A percentile compares a stretch with the other conserved stretches of the same genome.
phyloP scores from a whole-genome alignment of 2,113 vertebrate genomes.

The Ictidomys tridecemlineatus region DNA sequence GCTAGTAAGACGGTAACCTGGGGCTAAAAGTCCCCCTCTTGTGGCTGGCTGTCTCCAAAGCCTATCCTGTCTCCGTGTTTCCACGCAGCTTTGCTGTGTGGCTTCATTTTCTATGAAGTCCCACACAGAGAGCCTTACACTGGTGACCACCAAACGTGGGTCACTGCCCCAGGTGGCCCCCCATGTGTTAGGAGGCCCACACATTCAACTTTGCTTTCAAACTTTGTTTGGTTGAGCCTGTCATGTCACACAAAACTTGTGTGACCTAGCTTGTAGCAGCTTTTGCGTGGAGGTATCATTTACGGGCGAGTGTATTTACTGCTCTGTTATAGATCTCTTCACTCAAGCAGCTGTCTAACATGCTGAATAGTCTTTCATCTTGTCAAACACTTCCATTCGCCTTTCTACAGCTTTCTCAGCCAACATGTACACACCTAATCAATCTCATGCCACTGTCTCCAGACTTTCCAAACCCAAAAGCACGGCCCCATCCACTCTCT shows the following conservation, averaged over 20 bases:
- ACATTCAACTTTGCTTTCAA: slow-evolving; percentile 63
- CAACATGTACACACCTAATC: slow-evolving; percentile 91
- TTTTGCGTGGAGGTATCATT: slow-evolving; percentile 86
- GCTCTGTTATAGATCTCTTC: slow-evolving; percentile 89
- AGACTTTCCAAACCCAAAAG: slow-evolving; percentile 87
- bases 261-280: slow-evolving; percentile 84
- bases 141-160: too few species aligned
- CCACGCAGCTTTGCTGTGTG: accelerated
- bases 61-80: accelerated
- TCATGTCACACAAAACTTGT: slow-evolving; percentile 82
- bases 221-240: slow-evolving; percentile 83
- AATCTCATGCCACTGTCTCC: slow-evolving; percentile 92
- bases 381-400: slow-evolving; percentile 89
- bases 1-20: accelerated
- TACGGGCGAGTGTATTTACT: slow-evolving; percentile 89
- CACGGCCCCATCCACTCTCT: slow-evolving; percentile 85
- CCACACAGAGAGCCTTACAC: accelerated
- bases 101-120: not conserved
- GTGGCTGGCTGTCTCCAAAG: not conserved
- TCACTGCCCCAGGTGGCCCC: accelerated
- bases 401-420: slow-evolving; percentile 88
- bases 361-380: slow-evolving; percentile 91
- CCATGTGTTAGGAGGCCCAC: accelerated
- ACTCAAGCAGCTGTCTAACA: slow-evolving; percentile 92
- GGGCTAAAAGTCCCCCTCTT: not conserved